phyloP scores from a whole-genome alignment of 1,140 invertebrate genomes.

The Tetraneura akinire region DNA sequence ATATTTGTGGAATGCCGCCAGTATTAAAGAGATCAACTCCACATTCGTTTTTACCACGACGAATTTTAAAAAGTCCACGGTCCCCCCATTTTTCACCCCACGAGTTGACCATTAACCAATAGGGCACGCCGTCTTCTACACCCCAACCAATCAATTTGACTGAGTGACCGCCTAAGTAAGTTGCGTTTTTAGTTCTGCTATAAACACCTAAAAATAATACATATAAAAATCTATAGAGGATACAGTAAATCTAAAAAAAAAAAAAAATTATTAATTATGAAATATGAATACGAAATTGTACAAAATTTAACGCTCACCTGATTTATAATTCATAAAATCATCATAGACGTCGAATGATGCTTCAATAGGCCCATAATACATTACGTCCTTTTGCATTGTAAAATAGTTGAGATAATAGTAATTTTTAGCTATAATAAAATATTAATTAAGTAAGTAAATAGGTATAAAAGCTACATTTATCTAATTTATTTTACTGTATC shows the following conservation, averaged over 20 bases:
- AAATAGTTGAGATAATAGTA: too few species aligned
- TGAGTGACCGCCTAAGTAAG: constrained; percentile 77
- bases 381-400: constrained; percentile 52
- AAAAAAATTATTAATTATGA: not conserved
- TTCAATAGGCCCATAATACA: constrained; percentile 54
- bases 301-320: too few species aligned
- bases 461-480: too few species aligned
- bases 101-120: too few species aligned
- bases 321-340: constrained; percentile 54
- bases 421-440: too few species aligned
- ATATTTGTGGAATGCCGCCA: too few species aligned
- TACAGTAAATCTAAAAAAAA: not conserved
- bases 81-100: constrained; percentile 66
- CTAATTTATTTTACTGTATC: too few species aligned
- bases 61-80: constrained; percentile 86
- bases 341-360: constrained; percentile 54
- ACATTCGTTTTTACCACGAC: constrained; percentile 76
- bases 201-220: constrained; percentile 38
- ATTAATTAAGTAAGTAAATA: too few species aligned
- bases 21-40: too few species aligned
- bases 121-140: too few species aligned
- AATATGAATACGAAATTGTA: not conserved
- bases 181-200: constrained; percentile 76
- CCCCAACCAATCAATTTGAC: too few species aligned
- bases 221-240: not conserved